Evolutionary conservation across 2,797 vertebrate genomes (phyloP).

Genomic region (Sebastiscus albofasciatus): DNA sequence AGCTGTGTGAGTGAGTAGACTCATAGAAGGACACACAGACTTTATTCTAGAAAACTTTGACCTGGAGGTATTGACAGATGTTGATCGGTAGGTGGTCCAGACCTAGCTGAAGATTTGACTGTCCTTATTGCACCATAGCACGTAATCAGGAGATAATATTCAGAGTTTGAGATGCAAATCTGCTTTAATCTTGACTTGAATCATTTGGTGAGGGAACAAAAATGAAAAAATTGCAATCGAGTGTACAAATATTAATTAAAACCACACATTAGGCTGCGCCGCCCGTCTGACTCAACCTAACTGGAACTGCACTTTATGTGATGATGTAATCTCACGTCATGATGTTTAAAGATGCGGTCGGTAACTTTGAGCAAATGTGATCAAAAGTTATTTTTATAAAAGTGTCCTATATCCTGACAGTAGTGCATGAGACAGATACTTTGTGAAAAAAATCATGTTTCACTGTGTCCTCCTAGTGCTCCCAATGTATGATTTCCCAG

Average conservation of each 20-base stretch:
- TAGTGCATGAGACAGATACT: no score
- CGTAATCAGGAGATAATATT: neutral
- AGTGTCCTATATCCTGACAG: no score
- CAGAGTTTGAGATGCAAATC: neutral
- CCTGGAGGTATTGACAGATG: conserved; percentile 9
- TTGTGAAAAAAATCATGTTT: no score
- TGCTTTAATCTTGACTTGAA: neutral
- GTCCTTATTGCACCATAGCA: neutral
- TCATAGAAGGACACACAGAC: conserved; percentile 35
- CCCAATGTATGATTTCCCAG: no score
- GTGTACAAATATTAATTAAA: conserved; percentile 9
- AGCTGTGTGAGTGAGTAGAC: conserved; percentile 2
- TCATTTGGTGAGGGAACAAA: neutral
- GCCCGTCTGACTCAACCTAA: conserved; percentile 68
- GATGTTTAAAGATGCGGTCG: neutral
- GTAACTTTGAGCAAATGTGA: no score
- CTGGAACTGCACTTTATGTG: conserved; percentile 39
- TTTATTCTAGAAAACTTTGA: conserved; percentile 1
- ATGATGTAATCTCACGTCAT: conserved; percentile 40
- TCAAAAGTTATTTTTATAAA: no score
- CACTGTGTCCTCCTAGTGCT: no score
- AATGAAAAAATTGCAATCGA: conserved; percentile 8
- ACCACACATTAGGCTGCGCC: conserved; percentile 38
- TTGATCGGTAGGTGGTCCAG: conserved; percentile 20
- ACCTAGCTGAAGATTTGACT: neutral